These are phyloP conservation scores for Montipora efflorescens DNA, from an alignment of 64 coral and sea anemone genomes.

Conservation along the genomic window DNA sequence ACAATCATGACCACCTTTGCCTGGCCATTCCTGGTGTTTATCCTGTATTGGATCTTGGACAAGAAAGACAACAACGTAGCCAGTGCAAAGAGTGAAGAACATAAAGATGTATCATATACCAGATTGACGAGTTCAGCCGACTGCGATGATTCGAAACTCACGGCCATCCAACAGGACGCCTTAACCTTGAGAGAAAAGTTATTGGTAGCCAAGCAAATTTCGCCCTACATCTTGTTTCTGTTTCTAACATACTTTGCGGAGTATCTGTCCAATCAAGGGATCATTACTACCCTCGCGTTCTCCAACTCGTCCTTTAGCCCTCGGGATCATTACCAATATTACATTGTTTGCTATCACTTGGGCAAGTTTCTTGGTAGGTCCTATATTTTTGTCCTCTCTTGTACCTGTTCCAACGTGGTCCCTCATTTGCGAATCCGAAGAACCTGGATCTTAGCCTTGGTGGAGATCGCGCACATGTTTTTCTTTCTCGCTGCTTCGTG, in stretches of 20 bases:
- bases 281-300: constrained; percentile 63
- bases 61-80: neutral
- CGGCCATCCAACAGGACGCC: neutral
- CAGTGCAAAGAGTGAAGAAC: neutral
- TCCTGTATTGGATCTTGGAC: constrained; percentile 5
- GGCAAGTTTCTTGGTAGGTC: constrained; percentile 74
- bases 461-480: constrained; percentile 31
- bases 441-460: constrained; percentile 59
- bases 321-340: constrained; percentile 76
- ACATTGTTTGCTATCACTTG: constrained; percentile 53
- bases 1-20: constrained; percentile 10
- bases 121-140: constrained; percentile 15
- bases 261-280: constrained; percentile 60
- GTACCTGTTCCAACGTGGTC: constrained; percentile 37
- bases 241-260: constrained; percentile 60
- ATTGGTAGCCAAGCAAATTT: constrained; percentile 22
- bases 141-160: neutral
- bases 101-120: neutral
- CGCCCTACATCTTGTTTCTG: constrained; percentile 34
- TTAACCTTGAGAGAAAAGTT: constrained; percentile 62
- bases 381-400: constrained; percentile 53
- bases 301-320: constrained; percentile 48
- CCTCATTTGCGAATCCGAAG: constrained; percentile 35
- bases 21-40: constrained; percentile 10
- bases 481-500: constrained; percentile 55